phyloP scores from a whole-genome alignment of 2,888 invertebrate genomes.

The Gymnoscelis rufifasciata region DNA sequence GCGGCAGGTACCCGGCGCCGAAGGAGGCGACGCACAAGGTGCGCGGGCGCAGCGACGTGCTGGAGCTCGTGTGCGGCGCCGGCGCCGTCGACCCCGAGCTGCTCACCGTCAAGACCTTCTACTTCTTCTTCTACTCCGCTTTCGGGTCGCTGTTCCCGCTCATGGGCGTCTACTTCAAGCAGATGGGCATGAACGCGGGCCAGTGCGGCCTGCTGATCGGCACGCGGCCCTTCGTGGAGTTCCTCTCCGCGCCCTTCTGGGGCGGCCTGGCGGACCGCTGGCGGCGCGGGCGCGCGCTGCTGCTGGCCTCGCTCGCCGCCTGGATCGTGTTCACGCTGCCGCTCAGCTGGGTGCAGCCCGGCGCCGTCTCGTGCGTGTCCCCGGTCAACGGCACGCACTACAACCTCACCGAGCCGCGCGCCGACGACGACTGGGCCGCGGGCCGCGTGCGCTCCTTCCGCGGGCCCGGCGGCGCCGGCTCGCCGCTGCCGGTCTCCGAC shows the following conservation, averaged over 20 bases:
- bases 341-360: constrained; percentile 96
- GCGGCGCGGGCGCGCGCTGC: constrained; percentile 90
- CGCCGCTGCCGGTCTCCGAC: constrained; percentile 87
- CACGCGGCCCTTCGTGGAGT: constrained; percentile 97
- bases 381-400: constrained; percentile 77
- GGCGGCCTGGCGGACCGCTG: constrained; percentile 95
- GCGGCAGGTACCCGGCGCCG: constrained; percentile 87
- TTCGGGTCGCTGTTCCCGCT: constrained; percentile 98
- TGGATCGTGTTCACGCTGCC: constrained; percentile 99
- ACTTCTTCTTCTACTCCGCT: constrained; percentile 99
- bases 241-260: constrained; percentile 98
- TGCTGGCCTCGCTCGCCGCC: constrained; percentile 93
- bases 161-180: constrained; percentile 99
- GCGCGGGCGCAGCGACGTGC: constrained; percentile 89
- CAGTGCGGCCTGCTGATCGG: constrained; percentile 97
- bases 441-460: constrained; percentile 41
- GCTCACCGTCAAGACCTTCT: constrained; percentile 97
- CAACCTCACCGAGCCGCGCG: constrained; percentile 81
- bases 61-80: constrained; percentile 90
- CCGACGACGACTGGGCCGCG: constrained; percentile 53
- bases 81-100: constrained; percentile 91
- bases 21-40: constrained; percentile 95
- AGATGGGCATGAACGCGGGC: constrained; percentile 98
- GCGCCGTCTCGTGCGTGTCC: constrained; percentile 91
- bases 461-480: constrained; percentile 63